Evolutionary conservation across 2,113 vertebrate genomes (phyloP).

Genomic region (Psettodes erumei): DNA sequence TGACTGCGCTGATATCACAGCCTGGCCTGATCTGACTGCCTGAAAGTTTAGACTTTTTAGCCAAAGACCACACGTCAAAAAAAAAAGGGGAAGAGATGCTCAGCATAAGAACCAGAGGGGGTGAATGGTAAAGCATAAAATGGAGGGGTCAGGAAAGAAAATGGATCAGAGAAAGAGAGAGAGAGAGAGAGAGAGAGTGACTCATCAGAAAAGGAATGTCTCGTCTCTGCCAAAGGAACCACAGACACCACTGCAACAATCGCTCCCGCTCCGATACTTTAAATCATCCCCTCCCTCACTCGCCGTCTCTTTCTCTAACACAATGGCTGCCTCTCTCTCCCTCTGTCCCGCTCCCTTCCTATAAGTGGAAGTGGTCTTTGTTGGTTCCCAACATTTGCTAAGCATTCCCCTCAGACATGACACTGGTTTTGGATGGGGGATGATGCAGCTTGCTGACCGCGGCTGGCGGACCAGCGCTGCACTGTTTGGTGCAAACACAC

Average conservation of each 20-base stretch:
- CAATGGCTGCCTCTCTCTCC: slow-evolving; percentile 26
- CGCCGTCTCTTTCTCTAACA: slow-evolving; percentile 25
- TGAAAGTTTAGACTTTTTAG: background rate
- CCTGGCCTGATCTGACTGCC: slow-evolving; percentile 20
- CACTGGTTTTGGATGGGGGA: slow-evolving; percentile 35
- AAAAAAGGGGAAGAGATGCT: background rate
- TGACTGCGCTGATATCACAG: slow-evolving; percentile 20
- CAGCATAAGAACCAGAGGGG: slow-evolving; percentile 24
- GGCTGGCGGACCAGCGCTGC: slow-evolving; percentile 13
- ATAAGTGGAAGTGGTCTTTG: slow-evolving; percentile 15
- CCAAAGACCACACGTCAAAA: slow-evolving; percentile 15
- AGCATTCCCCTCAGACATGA: slow-evolving; percentile 33
- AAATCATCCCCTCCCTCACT: slow-evolving; percentile 48
- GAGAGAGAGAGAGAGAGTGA: slow-evolving; percentile 59
- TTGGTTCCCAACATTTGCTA: slow-evolving; percentile 19
- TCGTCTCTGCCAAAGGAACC: slow-evolving; percentile 71
- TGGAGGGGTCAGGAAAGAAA: slow-evolving; percentile 54
- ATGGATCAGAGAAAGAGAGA: slow-evolving; percentile 46
- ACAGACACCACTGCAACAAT: slow-evolving; percentile 66
- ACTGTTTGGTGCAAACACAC: slow-evolving; percentile 32
- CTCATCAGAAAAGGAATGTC: slow-evolving; percentile 79
- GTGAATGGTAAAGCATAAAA: no score
- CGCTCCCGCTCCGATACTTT: slow-evolving; percentile 46
- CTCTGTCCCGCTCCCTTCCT: background rate
- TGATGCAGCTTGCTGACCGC: slow-evolving; percentile 34